A percentile compares a stretch with the other conserved stretches of the same genome.
Evolutionary conservation across 1,140 invertebrate genomes (phyloP).

Genomic region (Oncopeltus fasciatus): DNA sequence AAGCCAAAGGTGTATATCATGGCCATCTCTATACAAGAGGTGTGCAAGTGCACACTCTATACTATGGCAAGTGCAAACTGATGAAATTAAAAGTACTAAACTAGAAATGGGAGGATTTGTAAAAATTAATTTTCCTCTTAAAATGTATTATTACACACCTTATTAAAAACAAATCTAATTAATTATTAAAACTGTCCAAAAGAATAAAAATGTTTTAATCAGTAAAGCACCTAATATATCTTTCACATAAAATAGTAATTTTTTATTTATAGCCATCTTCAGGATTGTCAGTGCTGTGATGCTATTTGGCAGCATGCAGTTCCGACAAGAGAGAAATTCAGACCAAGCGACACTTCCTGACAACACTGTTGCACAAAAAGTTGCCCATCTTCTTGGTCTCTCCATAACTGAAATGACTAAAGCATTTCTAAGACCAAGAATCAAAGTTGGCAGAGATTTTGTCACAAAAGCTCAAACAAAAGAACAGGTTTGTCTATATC

Average conservation of each 20-base stretch:
- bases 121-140: not conserved
- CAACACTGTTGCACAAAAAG: conserved; percentile 94
- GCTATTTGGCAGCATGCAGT: conserved; percentile 95
- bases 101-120: too few relatives aligned
- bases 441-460: conserved; percentile 87
- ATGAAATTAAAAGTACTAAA: too few relatives aligned
- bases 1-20: too few relatives aligned
- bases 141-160: too few relatives aligned
- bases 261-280: conserved; percentile 61
- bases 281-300: conserved; percentile 89
- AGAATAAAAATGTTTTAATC: not conserved
- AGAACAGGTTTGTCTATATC: conserved; percentile 65
- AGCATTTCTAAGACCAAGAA: conserved; percentile 80
- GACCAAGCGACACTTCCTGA: conserved; percentile 97
- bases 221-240: not conserved
- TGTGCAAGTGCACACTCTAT: too few relatives aligned
- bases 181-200: not conserved
- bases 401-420: conserved; percentile 94
- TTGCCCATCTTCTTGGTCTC: conserved; percentile 84
- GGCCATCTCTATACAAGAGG: too few relatives aligned
- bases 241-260: too few relatives aligned
- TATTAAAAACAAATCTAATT: too few relatives aligned
- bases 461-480: conserved; percentile 99
- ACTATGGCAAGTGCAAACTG: too few relatives aligned
- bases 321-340: conserved; percentile 93